Evolutionary conservation across 2,113 vertebrate genomes (phyloP).

Genomic region (Clarias magur): DNA sequence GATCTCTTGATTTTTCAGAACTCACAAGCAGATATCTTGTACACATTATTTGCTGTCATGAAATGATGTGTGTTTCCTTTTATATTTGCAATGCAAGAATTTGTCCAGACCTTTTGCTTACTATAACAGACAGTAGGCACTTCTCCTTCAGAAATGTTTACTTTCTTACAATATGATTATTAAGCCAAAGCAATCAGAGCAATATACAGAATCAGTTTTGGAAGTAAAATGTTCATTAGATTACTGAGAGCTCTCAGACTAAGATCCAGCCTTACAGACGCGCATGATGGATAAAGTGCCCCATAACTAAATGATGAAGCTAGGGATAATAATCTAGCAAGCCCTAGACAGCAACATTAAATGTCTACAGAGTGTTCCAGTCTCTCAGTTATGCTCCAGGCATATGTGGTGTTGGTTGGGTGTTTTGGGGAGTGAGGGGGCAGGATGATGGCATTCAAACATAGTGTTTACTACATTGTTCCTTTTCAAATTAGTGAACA

Average conservation of each 20-base stretch:
- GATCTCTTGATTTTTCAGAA: not conserved
- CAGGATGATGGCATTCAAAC: not conserved
- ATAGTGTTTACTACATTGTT: not conserved
- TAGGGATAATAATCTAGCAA: conserved; percentile 14
- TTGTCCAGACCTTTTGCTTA: not conserved
- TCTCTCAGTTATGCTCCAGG: not conserved
- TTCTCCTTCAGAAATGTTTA: not conserved
- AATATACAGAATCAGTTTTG: conserved; percentile 3
- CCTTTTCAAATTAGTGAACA: conserved; percentile 33
- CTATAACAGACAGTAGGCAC: not conserved
- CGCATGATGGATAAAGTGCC: conserved; percentile 22
- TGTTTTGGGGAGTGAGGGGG: not conserved
- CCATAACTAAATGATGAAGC: conserved; percentile 34
- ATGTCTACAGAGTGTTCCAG: conserved; percentile 11
- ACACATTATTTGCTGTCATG: not conserved
- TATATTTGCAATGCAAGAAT: not conserved
- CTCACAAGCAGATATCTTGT: not conserved
- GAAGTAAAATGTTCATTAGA: conserved; percentile 8
- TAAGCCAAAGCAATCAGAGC: not conserved
- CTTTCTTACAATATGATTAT: not conserved
- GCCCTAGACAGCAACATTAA: conserved; percentile 18
- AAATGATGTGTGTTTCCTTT: not conserved
- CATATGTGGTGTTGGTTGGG: not conserved
- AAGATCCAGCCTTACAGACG: not conserved
- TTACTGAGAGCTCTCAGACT: conserved; percentile 16